Evolutionary conservation across 2,113 vertebrate genomes (phyloP), one percentile per base, ranked within the genome.

Genomic region (Bubo scandiacus): DNA sequence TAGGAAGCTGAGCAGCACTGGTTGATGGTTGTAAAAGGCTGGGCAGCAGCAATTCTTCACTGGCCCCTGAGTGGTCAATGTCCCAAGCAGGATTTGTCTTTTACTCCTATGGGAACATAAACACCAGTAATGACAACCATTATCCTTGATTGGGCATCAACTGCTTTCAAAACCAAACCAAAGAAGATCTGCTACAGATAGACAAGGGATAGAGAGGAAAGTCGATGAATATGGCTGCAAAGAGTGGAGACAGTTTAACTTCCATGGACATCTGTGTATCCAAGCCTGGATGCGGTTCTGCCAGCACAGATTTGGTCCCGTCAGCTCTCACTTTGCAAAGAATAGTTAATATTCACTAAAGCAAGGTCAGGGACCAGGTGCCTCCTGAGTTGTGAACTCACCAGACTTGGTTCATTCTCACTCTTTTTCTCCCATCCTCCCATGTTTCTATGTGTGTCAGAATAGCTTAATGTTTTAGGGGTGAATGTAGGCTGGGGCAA

Each of bases 191-290:
- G 52, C 30, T 59, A 2, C n/a, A 74, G 61, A 29, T 9, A 58
- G 16, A 20, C n/a, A 66, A 84, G 8, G 10, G 16, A 7, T 4
- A 61, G 40, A 27, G 11, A 40, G 29, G 23, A n/a, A 12, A 59
- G 18, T 17, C 3, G 2, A 17, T 27, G 7, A 23, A 27, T 29
- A 38, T 2, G 6, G 11, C 57, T 71, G 13, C 5, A 52, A 45
- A 79, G n/a, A 38, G 22, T 15, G 8, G 19, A 58, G 15, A 13
- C 7, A 36, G 34, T 67, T 72, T 67, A 71, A 22, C 5, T 51
- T 74, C 30, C 25, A 11, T 0, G 17, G 62, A 26, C 1, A 1
- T 3, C 5, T 9, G 7, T 30, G 5, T 2, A 13, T 49, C 62
- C 70, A 38, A 52, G 58, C 14, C 12, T 38, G 58, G 43, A 12